Evolutionary conservation across 2,113 vertebrate genomes (phyloP), one percentile per base, ranked within the genome.

Genomic region (Gambusia holbrooki): DNA sequence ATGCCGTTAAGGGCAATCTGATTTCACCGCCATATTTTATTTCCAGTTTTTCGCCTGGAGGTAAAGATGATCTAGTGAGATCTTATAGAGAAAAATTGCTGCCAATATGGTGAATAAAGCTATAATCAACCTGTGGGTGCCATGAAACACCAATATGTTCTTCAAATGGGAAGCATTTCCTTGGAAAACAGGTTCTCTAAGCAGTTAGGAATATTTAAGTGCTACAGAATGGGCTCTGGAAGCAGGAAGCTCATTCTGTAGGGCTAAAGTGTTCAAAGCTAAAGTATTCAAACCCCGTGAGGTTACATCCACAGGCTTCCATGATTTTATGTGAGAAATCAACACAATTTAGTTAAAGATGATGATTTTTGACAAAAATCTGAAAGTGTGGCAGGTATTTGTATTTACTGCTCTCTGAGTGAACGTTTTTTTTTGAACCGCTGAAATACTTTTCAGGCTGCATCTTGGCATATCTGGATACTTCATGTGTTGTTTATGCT

Each of bases 11-110:
- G 72, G 74, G 76, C 22, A n/a, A 72, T 76, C 17, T 74, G 69
- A 81, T 79, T 74, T 70, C 82, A 74, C 75, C 29, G 35, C 62
- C 67, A 62, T 33, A 69, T 80, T 82, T 84, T 40, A 72, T 82
- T 74, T 72, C 29, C 35, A 27, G 62, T 68, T 19, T 42, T 27
- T 14, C 30, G 19, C 9, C n/a, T 33, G 22, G 60, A 14, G 19
- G 61, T 65, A 66, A 76, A 73, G 66, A 62, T 2, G 15, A 76
- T 69, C 40, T 45, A 73, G 71, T 69, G 66, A 65, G 60, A 71
- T 37, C 48, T 25, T 6, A 6, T 48, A 74, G 60, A 9, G 30
- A 81, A 64, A 35, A 67, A 66, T 5, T 27, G 58, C 12, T 14
- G 62, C 51, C 69, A 75, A 35, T 12, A 25, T 42, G 19, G 51